Conservation (phyloP, 2,797 vertebrate genomes). For the Eospalax fontanierii region DNA sequence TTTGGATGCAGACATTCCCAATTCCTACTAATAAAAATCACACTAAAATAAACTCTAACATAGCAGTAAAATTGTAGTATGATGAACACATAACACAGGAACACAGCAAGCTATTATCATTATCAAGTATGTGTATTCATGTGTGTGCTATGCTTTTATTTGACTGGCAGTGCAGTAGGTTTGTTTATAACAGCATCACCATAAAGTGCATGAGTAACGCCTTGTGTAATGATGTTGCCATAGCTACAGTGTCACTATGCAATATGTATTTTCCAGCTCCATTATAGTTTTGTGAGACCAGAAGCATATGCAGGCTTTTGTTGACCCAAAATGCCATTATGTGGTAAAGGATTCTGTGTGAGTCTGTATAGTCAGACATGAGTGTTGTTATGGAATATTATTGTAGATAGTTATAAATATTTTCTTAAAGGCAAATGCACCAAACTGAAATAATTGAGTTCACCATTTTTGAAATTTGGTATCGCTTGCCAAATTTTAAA, state of each 20-base stretch:
- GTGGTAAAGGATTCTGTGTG: neutral
- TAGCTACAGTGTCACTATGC: neutral
- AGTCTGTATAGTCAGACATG: neutral
- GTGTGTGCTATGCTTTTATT: neutral
- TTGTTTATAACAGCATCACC: neutral
- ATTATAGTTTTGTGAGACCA: neutral
- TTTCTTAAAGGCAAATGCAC: conserved; percentile 11
- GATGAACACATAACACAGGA: neutral
- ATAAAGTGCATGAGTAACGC: neutral
- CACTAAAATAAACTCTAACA: neutral
- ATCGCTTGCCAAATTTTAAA: neutral
- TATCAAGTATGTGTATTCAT: neutral
- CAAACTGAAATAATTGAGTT: neutral
- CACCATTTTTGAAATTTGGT: neutral
- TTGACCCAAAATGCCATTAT: neutral
- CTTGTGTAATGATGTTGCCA: neutral
- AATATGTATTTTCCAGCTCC: neutral
- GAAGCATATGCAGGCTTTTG: neutral
- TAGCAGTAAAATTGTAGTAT: neutral
- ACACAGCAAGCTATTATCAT: neutral
- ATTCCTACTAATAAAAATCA: too few relatives aligned
- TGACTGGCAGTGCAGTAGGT: neutral
- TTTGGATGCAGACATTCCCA: too few relatives aligned
- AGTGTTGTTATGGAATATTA: neutral
- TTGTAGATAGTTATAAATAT: neutral